Evolutionary conservation across 2,113 vertebrate species (phyloP), one percentile per base, ranked within the genome.

Genomic region (Perca fluviatilis): DNA sequence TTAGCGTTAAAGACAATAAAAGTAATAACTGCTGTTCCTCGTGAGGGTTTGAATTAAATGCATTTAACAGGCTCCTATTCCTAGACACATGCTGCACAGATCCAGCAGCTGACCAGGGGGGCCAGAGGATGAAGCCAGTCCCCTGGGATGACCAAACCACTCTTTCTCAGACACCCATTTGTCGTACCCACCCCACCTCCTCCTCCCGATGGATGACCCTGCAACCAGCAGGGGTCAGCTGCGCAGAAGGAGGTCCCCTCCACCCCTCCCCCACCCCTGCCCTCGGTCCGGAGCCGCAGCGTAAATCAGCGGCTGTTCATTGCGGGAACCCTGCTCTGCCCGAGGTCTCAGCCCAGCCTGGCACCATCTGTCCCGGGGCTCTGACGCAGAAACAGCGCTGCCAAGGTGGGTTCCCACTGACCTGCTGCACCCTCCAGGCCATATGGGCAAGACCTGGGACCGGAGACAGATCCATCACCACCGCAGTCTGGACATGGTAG

Each of bases 81-180:
- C 50, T 25, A 7, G 85, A 93, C 91, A 91, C 87, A 92, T 92
- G 91, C 87, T 90, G 80, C 74, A 85, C 89, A 86, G 87, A 90
- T 64, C 84, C 81, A 74, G 84, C 88, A 88, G 91, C 90, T 90
- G 92, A 91, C 87, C 81, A 46, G 86, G 84, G 77, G 77, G 76
- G 88, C 58, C 75, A 8, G 60, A 80, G 82, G 88, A 89, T 61
- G 78, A 89, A 80, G 83, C 83, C 71, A 36, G 82, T 91, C 93
- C 91, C 89, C 69, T 62, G 91, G 91, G 94, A 94, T 73, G 61
- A 68, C 51, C 82, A 53, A 79, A 80, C 87, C 90, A 85, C 79
- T 88, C 80, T 89, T 92, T 92, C 93, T 92, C 84, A 94, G 92
- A 93, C 90, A 85, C 85, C 93, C 94, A 95, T 96, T 95, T 95